phyloP scores from a whole-genome alignment of 53 echinoderm and acorn worm species.

The Hippasteria phrygiana region DNA sequence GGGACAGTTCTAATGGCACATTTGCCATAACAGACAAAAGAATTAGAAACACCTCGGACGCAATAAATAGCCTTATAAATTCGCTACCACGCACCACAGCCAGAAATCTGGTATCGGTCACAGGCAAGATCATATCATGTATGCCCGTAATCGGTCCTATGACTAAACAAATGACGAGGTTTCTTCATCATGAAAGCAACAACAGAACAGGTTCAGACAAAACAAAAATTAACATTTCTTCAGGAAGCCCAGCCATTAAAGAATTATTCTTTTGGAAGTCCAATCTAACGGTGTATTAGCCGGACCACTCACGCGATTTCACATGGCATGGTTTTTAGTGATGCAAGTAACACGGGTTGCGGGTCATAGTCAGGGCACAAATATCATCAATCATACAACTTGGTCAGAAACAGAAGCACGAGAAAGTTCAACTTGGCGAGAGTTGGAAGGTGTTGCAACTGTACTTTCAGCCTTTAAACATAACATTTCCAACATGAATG shows the following conservation, averaged over 20 bases:
- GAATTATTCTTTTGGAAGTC: slow-evolving; percentile 19
- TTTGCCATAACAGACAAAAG: slow-evolving; percentile 2
- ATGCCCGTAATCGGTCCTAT: not conserved
- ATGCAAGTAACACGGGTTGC: slow-evolving; percentile 43
- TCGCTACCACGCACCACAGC: not conserved
- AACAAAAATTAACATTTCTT: not conserved
- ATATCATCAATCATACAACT: not conserved
- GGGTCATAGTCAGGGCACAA: not conserved
- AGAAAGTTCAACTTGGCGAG: slow-evolving; percentile 44
- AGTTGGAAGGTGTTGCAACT: not conserved
- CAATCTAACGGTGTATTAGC: not conserved
- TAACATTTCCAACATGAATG: not conserved
- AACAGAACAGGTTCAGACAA: not conserved
- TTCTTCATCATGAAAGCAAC: not conserved
- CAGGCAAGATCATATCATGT: not conserved
- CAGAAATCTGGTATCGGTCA: not conserved
- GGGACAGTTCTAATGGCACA: not conserved
- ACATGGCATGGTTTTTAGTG: slow-evolving; percentile 16
- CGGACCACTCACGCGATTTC: slow-evolving; percentile 1
- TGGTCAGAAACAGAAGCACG: slow-evolving; percentile 8
- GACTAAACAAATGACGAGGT: not conserved
- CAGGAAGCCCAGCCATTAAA: not conserved
- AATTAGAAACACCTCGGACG: not conserved
- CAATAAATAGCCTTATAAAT: not conserved
- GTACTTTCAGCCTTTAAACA: not conserved